A percentile compares a stretch with the other conserved stretches of the same genome.
These are phyloP conservation scores for Tapera naevia DNA, from an alignment of 2,797 vertebrate genomes.

Conservation along the genomic window DNA sequence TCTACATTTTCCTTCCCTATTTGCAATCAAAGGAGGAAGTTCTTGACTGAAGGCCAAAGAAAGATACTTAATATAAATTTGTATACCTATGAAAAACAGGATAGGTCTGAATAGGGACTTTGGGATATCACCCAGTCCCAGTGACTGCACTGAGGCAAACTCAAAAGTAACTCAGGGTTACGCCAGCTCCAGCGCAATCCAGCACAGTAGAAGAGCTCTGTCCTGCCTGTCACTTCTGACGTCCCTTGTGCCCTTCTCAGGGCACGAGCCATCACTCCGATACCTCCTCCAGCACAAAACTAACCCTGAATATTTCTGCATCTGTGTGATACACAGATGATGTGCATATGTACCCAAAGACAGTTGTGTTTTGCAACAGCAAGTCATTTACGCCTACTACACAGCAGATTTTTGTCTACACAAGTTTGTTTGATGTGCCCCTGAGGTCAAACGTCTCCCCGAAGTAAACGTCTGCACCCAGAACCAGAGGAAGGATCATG, in stretches of 20 bases:
- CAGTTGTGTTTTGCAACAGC: not conserved
- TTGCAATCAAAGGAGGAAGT: slow-evolving; percentile 13
- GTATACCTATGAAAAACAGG: not conserved
- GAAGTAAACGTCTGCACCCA: not conserved
- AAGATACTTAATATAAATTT: not conserved
- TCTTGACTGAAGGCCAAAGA: slow-evolving; percentile 36
- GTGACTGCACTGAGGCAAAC: not conserved
- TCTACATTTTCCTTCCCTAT: not conserved
- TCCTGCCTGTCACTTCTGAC: not conserved
- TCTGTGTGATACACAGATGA: not conserved
- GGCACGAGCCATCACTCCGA: not conserved
- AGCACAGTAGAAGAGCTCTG: not conserved
- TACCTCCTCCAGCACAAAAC: not conserved
- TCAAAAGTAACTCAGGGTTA: not conserved
- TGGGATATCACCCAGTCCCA: not conserved
- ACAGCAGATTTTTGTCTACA: not conserved
- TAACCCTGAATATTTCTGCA: not conserved
- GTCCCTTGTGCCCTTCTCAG: not conserved
- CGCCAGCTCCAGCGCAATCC: not conserved
- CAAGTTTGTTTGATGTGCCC: not conserved
- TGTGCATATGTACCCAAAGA: accelerated
- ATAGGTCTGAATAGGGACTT: not conserved
- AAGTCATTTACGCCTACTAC: not conserved
- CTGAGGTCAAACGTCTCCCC: not conserved
- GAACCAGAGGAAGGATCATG: not conserved